Conservation (phyloP, 2,888 invertebrate genomes). For the Ceraclea dissimilis region DNA sequence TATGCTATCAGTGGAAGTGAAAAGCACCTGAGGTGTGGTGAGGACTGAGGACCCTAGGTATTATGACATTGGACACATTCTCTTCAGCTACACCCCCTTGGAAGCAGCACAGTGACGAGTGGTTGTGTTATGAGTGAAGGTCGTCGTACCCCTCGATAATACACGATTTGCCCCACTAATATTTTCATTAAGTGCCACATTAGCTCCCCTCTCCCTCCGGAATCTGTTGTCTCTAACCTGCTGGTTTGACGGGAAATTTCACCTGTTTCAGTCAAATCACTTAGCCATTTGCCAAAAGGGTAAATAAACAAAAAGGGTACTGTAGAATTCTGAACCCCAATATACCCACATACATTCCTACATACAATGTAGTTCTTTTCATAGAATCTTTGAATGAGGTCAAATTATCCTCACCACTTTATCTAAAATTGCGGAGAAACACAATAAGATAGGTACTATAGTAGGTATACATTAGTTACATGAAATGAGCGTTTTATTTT, state of each 20-base stretch:
- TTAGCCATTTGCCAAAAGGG: background rate
- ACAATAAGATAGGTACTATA: too few species aligned
- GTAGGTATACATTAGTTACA: too few species aligned
- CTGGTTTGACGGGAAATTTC: conserved; percentile 4
- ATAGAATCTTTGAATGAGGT: too few species aligned
- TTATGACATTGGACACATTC: background rate
- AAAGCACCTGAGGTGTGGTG: background rate
- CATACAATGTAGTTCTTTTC: too few species aligned
- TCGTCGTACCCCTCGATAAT: conserved; percentile 2
- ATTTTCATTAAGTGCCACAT: conserved; percentile 1
- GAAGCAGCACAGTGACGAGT: background rate
- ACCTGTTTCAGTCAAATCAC: conserved; percentile 4
- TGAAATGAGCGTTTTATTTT: too few species aligned
- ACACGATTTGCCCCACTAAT: conserved; percentile 1
- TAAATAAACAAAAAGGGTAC: background rate
- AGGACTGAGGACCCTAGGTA: background rate
- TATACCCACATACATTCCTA: too few species aligned
- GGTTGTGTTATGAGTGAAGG: conserved; percentile 2
- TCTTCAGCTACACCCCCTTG: conserved; percentile 1
- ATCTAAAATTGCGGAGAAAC: too few species aligned
- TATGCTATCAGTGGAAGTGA: too few species aligned
- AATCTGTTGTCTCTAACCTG: conserved; percentile 2
- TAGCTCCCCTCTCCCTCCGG: background rate
- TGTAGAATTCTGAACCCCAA: background rate
- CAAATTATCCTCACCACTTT: too few species aligned